Evolutionary conservation across 2,113 vertebrate genomes (phyloP).

Genomic region (Hylia prasina): DNA sequence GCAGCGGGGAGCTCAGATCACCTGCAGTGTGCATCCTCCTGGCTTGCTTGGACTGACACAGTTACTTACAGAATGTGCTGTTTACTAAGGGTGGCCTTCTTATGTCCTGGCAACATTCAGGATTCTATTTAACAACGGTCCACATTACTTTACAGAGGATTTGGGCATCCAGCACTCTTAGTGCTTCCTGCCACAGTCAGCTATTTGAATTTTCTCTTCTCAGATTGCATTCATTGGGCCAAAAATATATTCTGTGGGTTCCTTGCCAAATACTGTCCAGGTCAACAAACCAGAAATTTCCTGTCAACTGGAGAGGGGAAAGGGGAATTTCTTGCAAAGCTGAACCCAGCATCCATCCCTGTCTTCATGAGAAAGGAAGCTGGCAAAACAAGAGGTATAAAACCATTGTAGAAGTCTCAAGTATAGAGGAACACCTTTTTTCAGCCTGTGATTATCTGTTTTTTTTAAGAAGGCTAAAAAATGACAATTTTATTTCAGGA

Average conservation of each 20-base stretch:
- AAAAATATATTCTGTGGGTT: not conserved
- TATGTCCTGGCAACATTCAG: not conserved
- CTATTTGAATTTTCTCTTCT: not conserved
- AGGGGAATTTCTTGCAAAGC: not conserved
- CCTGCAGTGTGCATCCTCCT: not conserved
- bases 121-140: not conserved
- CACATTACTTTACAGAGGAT: not conserved
- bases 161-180: not conserved
- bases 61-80: not conserved
- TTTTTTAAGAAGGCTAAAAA: no score
- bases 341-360: not conserved
- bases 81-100: not conserved
- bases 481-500: no score
- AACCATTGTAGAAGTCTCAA: not conserved
- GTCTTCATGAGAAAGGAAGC: not conserved
- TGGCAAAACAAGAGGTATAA: not conserved
- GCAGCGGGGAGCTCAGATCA: not conserved
- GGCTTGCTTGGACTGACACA: not conserved
- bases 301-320: not conserved
- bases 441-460: not conserved
- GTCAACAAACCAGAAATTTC: slow-evolving; percentile 17
- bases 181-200: not conserved
- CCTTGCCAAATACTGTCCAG: not conserved
- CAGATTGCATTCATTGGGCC: not conserved
- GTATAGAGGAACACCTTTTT: not conserved